Evolutionary conservation across 2,113 vertebrate genomes (phyloP).

Genomic region (Cephalopterus ornatus): DNA sequence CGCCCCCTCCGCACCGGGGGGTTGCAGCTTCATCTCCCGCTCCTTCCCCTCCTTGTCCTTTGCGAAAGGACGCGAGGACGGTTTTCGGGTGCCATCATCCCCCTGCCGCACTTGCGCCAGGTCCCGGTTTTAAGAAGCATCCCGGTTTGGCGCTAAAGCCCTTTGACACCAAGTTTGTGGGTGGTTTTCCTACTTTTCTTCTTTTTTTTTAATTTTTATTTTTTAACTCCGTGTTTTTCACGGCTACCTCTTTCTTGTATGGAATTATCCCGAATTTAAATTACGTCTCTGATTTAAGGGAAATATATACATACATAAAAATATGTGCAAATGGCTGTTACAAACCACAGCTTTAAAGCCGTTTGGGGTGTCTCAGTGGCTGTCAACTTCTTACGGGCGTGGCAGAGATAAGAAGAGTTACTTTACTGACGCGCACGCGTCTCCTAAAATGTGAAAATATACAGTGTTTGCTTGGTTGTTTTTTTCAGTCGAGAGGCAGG

Average conservation of each 20-base stretch:
- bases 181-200: not conserved
- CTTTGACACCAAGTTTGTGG: not conserved
- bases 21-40: not conserved
- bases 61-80: not conserved
- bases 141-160: not conserved
- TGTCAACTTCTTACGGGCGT: not conserved
- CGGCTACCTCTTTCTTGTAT: not conserved
- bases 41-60: not conserved
- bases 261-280: not conserved
- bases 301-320: too few species aligned
- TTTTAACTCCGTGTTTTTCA: accelerated
- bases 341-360: not conserved
- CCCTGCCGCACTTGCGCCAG: not conserved
- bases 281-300: not conserved
- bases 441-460: not conserved
- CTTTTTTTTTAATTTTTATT: accelerated
- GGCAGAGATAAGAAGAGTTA: not conserved
- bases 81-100: not conserved
- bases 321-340: not conserved
- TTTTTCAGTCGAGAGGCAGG: not conserved
- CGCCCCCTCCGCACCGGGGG: not conserved
- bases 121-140: not conserved
- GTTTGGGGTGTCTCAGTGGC: not conserved
- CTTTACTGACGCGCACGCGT: not conserved
- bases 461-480: accelerated